Conservation (phyloP, 2,888 invertebrate species). For the Gonocerus acuteangulatus region DNA sequence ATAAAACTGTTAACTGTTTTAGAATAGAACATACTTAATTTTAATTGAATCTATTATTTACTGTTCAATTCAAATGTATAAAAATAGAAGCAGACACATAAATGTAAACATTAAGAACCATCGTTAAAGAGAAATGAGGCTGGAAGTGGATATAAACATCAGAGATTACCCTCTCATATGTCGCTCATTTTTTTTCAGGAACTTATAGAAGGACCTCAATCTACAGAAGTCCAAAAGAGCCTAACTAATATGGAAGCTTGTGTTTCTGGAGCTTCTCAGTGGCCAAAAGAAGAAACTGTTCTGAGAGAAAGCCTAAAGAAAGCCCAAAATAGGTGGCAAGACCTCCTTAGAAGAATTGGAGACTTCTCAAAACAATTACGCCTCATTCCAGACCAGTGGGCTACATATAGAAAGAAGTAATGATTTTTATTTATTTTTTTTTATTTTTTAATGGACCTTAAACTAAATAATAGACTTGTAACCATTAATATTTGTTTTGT, state of each 20-base stretch:
- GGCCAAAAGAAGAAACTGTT: slow-evolving; percentile 53
- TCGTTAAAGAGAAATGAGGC: too few species aligned
- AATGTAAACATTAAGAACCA: too few species aligned
- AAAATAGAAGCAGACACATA: too few species aligned
- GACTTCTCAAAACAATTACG: slow-evolving; percentile 64
- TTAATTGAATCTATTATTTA: too few species aligned
- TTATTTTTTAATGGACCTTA: not conserved
- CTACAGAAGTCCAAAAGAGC: slow-evolving; percentile 59
- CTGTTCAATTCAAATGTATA: too few species aligned
- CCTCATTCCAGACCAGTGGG: slow-evolving; percentile 87
- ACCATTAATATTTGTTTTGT: too few species aligned
- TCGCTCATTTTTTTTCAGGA: slow-evolving; percentile 31
- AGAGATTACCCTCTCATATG: too few species aligned
- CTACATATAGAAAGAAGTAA: slow-evolving; percentile 66
- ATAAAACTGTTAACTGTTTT: too few species aligned
- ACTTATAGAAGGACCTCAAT: slow-evolving; percentile 47
- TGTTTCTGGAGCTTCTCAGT: slow-evolving; percentile 42
- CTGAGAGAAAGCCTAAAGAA: slow-evolving; percentile 57
- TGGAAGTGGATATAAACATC: too few species aligned
- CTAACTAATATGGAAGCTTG: slow-evolving; percentile 70
- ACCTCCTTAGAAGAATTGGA: slow-evolving; percentile 61
- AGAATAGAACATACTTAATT: too few species aligned
- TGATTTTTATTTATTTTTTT: not conserved
- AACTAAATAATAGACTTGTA: too few species aligned
- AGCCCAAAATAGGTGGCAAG: slow-evolving; percentile 69